Base-by-base conservation (phyloP, 1,140 invertebrate genomes). In the Zaprionus camerounensis region DNA sequence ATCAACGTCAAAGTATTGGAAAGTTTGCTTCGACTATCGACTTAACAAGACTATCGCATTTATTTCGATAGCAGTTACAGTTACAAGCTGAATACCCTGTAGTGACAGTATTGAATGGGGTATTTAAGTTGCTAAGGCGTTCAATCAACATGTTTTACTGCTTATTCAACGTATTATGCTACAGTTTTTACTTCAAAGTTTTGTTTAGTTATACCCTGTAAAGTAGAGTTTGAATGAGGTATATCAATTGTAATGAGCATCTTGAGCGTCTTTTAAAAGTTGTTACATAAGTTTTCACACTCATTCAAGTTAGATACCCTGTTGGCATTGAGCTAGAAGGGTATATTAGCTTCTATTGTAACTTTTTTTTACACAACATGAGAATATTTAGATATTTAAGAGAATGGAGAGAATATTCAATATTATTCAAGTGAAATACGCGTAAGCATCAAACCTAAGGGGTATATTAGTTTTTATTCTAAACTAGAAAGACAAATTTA, bases 21-120 rank as follows among this genome's bases (percentile, higher is more conserved):
- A 78, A 68, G 49, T 80, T 80, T 56, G 51, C 64, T 63, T 38
- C 53, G 36, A 67, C 72, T 71, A 78, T 78, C 76, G 67, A 63
- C 72, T 72, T 71, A 79, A 79, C 68, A 81, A 72, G 79, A 81
- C 59, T 79, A 79, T 76, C 46, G 72, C 58, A 78, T 68, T 71
- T 75, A 67, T 69, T 78, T 68, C 71, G 53, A 78, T 78, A 73
- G 24, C 31, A 67, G 36, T 67, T 62, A 62, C 65, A 71, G 61
- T 72, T 76, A 56, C 73, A 71, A 34, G 24, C 28, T 38, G 5
- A 46, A 74, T 41, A 57, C 71, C 51, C 67, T 75, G 24, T 31
- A 57, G 17, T 22, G 46, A 4, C 0, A 3, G 3, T 0, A 5
- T 0, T 4, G 1, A 17, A n/a, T 2, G 13, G 58, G 58, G 51